Evolutionary conservation across 2,797 vertebrate genomes (phyloP).

Genomic region (Clarias platycephalus): DNA sequence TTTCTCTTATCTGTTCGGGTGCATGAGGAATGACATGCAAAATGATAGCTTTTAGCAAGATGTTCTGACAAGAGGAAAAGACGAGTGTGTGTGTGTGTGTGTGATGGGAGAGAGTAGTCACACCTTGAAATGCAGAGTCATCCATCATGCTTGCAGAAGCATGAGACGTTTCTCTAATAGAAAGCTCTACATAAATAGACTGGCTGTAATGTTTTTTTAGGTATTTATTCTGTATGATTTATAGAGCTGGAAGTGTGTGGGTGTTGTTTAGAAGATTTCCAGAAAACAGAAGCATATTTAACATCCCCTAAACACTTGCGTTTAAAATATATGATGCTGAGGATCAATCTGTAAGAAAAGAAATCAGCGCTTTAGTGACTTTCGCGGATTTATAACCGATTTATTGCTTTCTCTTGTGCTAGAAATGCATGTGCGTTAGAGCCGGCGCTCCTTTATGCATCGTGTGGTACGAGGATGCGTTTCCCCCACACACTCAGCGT

Average conservation of each 20-base stretch:
- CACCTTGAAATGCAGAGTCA: conserved; percentile 29
- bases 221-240: conserved; percentile 3
- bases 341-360: neutral
- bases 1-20: no score
- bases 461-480: neutral
- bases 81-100: neutral
- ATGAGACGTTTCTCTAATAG: conserved; percentile 32
- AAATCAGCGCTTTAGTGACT: neutral
- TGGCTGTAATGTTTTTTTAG: neutral
- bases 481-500: neutral
- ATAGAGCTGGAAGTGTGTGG: neutral
- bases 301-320: neutral
- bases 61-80: neutral
- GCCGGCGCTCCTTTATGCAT: conserved; percentile 11
- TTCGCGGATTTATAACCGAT: neutral
- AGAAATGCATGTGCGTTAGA: neutral
- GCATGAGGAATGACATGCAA: conserved; percentile 12
- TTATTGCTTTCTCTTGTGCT: neutral
- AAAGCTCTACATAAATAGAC: conserved; percentile 26
- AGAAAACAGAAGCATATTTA: neutral
- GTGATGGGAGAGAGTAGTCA: neutral
- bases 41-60: conserved; percentile 12
- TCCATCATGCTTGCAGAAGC: conserved; percentile 33
- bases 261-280: conserved; percentile 4
- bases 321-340: neutral